Conservation (phyloP, 2,888 invertebrate genomes). For the Nomada fabriciana region DNA sequence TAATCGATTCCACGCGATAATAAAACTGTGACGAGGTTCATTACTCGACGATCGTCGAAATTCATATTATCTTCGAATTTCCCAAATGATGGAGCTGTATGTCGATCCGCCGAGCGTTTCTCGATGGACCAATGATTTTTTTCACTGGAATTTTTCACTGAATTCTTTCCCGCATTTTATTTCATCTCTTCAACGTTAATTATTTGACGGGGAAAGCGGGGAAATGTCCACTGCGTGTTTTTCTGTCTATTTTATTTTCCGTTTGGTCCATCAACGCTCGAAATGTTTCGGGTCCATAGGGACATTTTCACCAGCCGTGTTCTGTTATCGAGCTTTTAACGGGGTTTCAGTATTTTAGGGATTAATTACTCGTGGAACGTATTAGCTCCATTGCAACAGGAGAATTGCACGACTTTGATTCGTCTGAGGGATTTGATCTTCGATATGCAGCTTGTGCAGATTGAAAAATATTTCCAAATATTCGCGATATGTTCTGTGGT, state of each 20-base stretch:
- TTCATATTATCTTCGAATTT: conserved; percentile 3
- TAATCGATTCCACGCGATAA: conserved; percentile 32
- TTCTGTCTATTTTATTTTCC: neutral
- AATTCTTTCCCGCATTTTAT: neutral
- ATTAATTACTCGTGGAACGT: conserved; percentile 8
- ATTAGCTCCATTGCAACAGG: neutral
- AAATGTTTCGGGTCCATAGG: neutral
- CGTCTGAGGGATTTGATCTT: neutral
- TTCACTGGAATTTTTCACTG: neutral
- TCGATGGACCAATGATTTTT: too few relatives aligned
- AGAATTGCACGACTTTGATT: neutral
- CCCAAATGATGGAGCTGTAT: too few relatives aligned
- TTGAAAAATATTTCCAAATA: neutral
- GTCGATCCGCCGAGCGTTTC: too few relatives aligned
- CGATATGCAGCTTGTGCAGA: neutral
- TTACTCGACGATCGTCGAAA: conserved; percentile 18
- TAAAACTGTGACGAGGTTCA: conserved; percentile 37
- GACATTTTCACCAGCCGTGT: conserved; percentile 3
- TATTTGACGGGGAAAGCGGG: neutral
- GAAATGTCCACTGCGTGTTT: neutral
- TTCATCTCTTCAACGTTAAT: neutral
- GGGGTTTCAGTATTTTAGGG: neutral
- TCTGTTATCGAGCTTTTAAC: conserved; percentile 21
- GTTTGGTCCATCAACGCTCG: neutral
- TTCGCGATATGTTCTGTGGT: neutral